These are phyloP conservation scores for Xylophagus ater DNA, from an alignment of 2,888 invertebrate genomes.

Conservation along the genomic window DNA sequence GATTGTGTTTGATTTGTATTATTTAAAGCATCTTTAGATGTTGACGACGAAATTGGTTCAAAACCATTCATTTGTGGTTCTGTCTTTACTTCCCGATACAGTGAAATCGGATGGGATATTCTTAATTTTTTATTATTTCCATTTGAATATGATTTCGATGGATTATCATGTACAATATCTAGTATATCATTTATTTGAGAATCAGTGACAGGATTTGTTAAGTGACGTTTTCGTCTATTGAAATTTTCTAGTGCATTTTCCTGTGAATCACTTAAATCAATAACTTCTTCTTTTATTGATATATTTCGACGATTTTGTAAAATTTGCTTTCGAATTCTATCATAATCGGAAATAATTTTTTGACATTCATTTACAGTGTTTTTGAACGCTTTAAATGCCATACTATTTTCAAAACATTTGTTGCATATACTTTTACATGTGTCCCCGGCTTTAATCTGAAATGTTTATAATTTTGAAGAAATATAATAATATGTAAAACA, in stretches of 20 bases:
- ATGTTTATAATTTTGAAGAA: neutral
- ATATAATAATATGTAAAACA: neutral
- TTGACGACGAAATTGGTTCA: neutral
- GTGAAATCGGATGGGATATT: too few relatives aligned
- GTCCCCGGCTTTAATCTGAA: slow-evolving; percentile 10
- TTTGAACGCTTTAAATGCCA: slow-evolving; percentile 13
- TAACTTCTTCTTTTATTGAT: slow-evolving; percentile 12
- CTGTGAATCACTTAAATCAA: slow-evolving; percentile 7
- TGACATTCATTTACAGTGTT: slow-evolving; percentile 14
- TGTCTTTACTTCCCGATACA: too few relatives aligned
- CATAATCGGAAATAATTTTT: slow-evolving; percentile 12
- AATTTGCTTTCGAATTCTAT: slow-evolving; percentile 11
- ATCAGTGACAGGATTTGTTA: slow-evolving; percentile 9
- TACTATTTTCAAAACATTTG: slow-evolving; percentile 12
- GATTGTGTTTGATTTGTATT: too few relatives aligned
- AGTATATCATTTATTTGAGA: slow-evolving; percentile 14
- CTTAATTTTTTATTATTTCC: too few relatives aligned
- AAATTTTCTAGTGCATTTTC: neutral
- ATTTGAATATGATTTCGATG: too few relatives aligned
- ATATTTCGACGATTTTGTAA: neutral
- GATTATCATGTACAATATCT: slow-evolving; percentile 11
- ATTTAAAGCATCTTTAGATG: too few relatives aligned
- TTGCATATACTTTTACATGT: slow-evolving; percentile 10
- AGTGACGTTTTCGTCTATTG: neutral
- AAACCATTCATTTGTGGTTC: too few relatives aligned